Evolutionary conservation across 1,140 invertebrate species (phyloP).

Genomic region (Cyrtorhinus lividipennis): DNA sequence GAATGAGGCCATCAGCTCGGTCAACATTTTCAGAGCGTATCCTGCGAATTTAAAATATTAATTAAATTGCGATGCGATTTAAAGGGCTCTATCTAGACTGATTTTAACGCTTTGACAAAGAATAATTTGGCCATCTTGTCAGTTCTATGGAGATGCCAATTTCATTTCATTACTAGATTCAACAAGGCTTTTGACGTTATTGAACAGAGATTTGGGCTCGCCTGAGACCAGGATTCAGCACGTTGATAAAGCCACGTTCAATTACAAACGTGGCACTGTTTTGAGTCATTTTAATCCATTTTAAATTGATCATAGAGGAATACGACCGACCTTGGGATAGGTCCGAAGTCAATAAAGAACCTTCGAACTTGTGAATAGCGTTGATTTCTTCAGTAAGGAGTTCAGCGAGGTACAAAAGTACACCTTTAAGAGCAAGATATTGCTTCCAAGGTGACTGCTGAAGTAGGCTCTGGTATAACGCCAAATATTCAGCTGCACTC

Average conservation of each 20-base stretch:
- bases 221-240: no score
- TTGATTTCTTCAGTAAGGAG: constrained; percentile 78
- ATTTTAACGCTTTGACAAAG: no score
- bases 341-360: constrained; percentile 84
- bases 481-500: constrained; percentile 79
- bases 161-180: no score
- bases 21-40: constrained; percentile 71
- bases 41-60: constrained; percentile 38
- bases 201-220: no score
- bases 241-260: no score
- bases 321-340: constrained; percentile 83
- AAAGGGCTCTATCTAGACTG: no score
- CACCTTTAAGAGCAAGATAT: constrained; percentile 75
- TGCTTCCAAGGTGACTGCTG: constrained; percentile 79
- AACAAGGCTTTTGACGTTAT: no score
- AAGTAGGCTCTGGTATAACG: constrained; percentile 71
- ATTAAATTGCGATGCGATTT: no score
- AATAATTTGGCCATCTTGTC: no score
- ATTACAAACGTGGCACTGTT: no score
- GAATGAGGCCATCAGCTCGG: constrained; percentile 72
- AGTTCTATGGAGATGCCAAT: neutral
- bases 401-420: constrained; percentile 68
- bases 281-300: no score
- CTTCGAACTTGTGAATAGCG: constrained; percentile 68
- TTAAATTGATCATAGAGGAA: no score